A percentile compares a stretch with the other conserved stretches of the same genome.
phyloP scores from a whole-genome alignment of 2,113 vertebrate species.

The Hepsetus odoe region DNA sequence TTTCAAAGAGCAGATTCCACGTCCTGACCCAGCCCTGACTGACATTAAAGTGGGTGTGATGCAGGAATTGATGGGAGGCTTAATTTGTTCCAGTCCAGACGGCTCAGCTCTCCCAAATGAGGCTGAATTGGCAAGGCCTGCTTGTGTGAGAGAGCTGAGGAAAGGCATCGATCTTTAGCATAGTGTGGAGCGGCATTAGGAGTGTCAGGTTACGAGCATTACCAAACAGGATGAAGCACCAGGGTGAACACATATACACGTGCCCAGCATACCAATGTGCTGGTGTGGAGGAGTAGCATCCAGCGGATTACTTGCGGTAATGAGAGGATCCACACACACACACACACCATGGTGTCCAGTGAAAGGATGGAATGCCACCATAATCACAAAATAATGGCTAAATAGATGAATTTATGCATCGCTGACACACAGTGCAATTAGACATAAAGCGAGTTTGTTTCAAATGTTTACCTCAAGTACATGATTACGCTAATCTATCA shows the following conservation, averaged over 20 bases:
- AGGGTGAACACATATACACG: constrained; percentile 13
- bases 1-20: not conserved
- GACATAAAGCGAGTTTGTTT: not conserved
- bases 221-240: constrained; percentile 16
- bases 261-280: constrained; percentile 20
- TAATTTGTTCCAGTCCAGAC: constrained; percentile 19
- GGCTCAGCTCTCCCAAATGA: constrained; percentile 1
- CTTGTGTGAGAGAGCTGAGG: not conserved
- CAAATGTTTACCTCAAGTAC: not conserved
- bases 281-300: not conserved
- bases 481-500: constrained; percentile 3
- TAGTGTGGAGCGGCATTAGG: constrained; percentile 31
- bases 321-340: not conserved
- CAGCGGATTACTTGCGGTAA: not conserved
- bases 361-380: not conserved
- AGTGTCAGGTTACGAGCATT: constrained; percentile 32
- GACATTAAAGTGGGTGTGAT: constrained; percentile 6
- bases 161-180: constrained; percentile 12
- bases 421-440: not conserved
- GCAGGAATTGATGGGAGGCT: constrained; percentile 36
- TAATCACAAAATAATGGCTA: constrained; percentile 1
- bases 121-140: constrained; percentile 5
- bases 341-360: not conserved
- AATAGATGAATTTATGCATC: not conserved
- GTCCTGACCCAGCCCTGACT: not conserved